Base-by-base conservation (phyloP, 1,140 invertebrate species). In the Eufriesea mexicana region DNA sequence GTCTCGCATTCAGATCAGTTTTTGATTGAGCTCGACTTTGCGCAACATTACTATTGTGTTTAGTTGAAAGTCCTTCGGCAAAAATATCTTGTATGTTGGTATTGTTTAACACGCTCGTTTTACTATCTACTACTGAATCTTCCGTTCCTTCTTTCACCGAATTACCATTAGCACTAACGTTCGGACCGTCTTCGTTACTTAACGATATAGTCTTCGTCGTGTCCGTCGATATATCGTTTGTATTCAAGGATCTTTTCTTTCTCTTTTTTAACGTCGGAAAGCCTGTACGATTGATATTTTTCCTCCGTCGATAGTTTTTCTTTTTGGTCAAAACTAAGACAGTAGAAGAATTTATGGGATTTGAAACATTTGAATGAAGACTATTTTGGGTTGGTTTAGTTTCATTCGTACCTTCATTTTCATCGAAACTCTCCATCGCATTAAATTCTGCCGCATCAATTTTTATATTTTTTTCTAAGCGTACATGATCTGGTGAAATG, bases 201-300 rank as follows among this genome's bases (percentile, higher is more conserved):
- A 35, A 42, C 23, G 12, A 10, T 0, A 20, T 42, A 68, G 79
- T 75, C 64, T 79, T 62, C 68, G 64, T 47, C 16, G 86, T n/a
- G 1, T 85, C 75, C 25, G 20, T 45, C 25, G 77, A 70, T 14
- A 62, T n/a, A 5, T 62, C 67, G 12, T n/a, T 62, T 28, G 72
- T 16, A 5, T 70, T 82, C 57, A 57, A 42, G 2, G 72, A 92
- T 35, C 92, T 96, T 89, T 97, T 97, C 91, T 98, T 98, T 91
- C 98, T 98, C 87, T 97, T 97, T 87, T 97, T 97, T 25, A 97
- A 94, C 25, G 96, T 97, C 0, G 98, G 98, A 93, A 98, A 98
- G 12, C 97, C 98, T 18, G 98, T 98, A 86, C 97, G 95, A 92
- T 98, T 98, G 20, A 97, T 96, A 10, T 96, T 95, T 92, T 97